Percentiles rank a stretch among this genome's conserved stretches.
phyloP scores from a whole-genome alignment of 2,113 vertebrate species.

The Rhinogobius similis region DNA sequence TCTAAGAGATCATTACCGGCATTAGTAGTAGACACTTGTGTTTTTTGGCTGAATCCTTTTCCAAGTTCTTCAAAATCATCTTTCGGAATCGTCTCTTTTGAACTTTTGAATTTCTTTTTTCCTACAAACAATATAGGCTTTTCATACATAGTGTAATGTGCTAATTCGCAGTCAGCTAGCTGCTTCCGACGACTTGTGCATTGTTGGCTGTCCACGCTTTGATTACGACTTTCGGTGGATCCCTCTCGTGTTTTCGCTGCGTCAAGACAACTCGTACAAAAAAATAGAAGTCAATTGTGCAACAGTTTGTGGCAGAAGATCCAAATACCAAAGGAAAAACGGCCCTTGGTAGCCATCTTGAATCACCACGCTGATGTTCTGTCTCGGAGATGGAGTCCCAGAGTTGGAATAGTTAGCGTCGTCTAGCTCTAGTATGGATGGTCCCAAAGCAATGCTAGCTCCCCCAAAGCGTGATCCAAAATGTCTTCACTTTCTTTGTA shows the following conservation, averaged over 20 bases:
- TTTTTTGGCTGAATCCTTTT: slow-evolving; percentile 47
- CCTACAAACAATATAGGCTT: slow-evolving; percentile 57
- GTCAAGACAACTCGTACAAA: slow-evolving; percentile 48
- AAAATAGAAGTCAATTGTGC: slow-evolving; percentile 74
- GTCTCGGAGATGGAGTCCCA: slow-evolving; percentile 38
- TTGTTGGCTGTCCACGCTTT: slow-evolving; percentile 43
- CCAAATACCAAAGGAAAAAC: slow-evolving; percentile 28
- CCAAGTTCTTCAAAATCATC: slow-evolving; percentile 35
- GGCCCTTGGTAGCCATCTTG: slow-evolving; percentile 19
- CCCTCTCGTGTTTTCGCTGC: slow-evolving; percentile 38
- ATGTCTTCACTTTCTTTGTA: slow-evolving; percentile 26
- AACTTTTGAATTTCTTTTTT: slow-evolving; percentile 47
- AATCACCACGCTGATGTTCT: slow-evolving; percentile 36
- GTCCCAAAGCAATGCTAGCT: slow-evolving; percentile 33
- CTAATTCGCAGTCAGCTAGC: slow-evolving; percentile 51
- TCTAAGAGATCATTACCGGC: slow-evolving; percentile 72
- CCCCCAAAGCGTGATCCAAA: slow-evolving; percentile 44
- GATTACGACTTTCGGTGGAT: slow-evolving; percentile 35
- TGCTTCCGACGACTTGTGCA: slow-evolving; percentile 63
- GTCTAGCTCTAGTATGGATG: slow-evolving; percentile 35
- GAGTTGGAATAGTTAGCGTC: slow-evolving; percentile 51
- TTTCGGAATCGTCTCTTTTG: slow-evolving; percentile 27
- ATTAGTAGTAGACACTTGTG: slow-evolving; percentile 35
- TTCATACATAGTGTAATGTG: slow-evolving; percentile 61
- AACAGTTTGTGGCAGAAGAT: slow-evolving; percentile 50